phyloP scores from a whole-genome alignment of 2,888 invertebrate genomes.

The Myopa tessellatipennis region DNA sequence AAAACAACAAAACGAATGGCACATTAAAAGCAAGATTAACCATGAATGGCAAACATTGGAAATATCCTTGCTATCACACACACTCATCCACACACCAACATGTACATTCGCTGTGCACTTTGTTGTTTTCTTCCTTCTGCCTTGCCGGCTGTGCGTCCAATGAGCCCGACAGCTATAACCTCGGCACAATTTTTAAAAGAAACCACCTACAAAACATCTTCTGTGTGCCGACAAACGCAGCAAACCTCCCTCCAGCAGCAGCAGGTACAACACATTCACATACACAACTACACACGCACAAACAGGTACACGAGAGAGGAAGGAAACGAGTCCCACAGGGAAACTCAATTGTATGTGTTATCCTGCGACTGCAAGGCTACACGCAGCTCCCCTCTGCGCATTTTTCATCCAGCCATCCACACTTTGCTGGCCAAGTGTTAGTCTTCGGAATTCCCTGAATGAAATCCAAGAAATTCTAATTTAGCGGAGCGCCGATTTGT shows the following conservation, averaged over 20 bases:
- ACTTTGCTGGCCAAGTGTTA: neutral
- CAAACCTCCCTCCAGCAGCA: neutral
- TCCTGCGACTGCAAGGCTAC: neutral
- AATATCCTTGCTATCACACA: neutral
- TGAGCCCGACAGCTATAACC: neutral
- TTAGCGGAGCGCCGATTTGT: constrained; percentile 57
- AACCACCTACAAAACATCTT: neutral
- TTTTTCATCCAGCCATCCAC: neutral
- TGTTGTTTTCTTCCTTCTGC: neutral
- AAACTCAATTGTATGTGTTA: neutral
- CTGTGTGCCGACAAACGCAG: neutral
- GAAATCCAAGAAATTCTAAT: constrained; percentile 59
- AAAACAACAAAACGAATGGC: too few species aligned
- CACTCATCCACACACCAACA: neutral
- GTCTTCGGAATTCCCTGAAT: constrained; percentile 49
- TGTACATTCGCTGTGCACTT: neutral
- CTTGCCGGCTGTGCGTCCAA: neutral
- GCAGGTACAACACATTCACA: constrained; percentile 3
- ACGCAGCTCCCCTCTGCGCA: neutral
- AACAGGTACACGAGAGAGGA: neutral
- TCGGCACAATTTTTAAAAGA: neutral
- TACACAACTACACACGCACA: neutral
- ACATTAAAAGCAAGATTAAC: too few species aligned
- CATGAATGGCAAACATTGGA: neutral
- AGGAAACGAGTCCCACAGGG: neutral